Evolutionary conservation across 1,140 invertebrate species (phyloP), one percentile per base, ranked within the genome.

Genomic region (Reticulitermes speratus): DNA sequence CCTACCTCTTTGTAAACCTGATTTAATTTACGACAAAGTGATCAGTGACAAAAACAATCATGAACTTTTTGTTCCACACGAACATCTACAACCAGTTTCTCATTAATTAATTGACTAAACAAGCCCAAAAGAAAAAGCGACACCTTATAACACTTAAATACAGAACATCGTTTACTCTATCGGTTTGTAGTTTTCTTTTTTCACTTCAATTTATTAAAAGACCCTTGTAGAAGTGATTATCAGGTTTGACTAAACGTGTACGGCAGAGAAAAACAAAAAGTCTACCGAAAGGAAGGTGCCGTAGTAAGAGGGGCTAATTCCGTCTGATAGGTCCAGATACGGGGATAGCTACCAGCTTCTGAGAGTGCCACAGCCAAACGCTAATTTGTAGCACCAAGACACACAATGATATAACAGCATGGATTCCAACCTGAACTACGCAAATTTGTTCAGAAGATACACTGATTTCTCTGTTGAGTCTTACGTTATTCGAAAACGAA

Each of bases 171-270:
- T 75, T 75, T 75, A 30, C 7, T 14, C n/a, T 75, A 75, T 75
- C 25, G 65, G 25, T 30, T 30, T 23, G 7, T 21, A 12, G 8
- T 21, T 11, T 75, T 75, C 65, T 9, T 75, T 75, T 75, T 75
- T 75, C 65, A n/a, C 25, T 75, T n/a, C 65, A 75, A 9, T 75
- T 75, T 75, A 75, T 75, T 75, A 75, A 65, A 59, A 75, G 65
- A 75, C 65, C n/a, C 65, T 30, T 75, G 65, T 75, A 75, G 65
- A n/a, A 30, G 65, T 30, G 65, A 75, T 75, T 75, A 75, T 30
- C n/a, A 30, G 65, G 25, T 75, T 30, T 30, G 65, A 75, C 8
- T 75, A 9, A 30, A 75, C 65, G 2, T 30, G 25, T 75, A 16
- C 8, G n/a, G 65, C 0, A 75, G n/a, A 75, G 2, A 75, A 75